Base-by-base conservation (phyloP, 2,888 invertebrate genomes). In the Pristionchus mayeri region DNA sequence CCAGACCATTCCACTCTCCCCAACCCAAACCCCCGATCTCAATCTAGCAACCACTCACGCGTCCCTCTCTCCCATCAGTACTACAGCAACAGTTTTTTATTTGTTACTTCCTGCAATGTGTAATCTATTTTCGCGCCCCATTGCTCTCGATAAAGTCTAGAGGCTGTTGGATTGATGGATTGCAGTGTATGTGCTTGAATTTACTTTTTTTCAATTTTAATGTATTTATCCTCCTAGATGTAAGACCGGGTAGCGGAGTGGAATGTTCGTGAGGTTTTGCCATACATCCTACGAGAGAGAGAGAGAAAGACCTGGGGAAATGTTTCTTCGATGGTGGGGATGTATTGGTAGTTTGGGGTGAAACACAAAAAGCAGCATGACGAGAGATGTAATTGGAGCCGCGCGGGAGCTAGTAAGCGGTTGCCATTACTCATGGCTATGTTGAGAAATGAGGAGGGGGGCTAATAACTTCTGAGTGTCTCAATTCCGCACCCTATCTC, bases 81-180 rank as follows among this genome's bases (percentile, higher is more conserved):
- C n/a, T 76, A 2, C 50, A 30, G 6, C 21, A n/a, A 16, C 27
- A 18, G 27, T 24, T 34, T n/a, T 50, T 18, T 27, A 13, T 30
- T 30, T 30, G 40, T 34, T 24, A 54, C 37, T 80, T 81, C 34
- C 13, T n/a, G n/a, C n/a, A n/a, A n/a, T n/a, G n/a, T n/a, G n/a
- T n/a, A n/a, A n/a, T n/a, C 37, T 52, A 27, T 84, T 60, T 75
- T 75, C n/a, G 27, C 37, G 7, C 44, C 60, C 54, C 67, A 24
- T 18, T 30, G 50, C 48, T 76, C 75, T 27, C 24, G 76, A 76
- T 76, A 76, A 76, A 76, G 76, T 50, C 27, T 76, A 76, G 76
- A 76, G 76, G 48, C 76, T 76, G 76, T 76, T 76, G 76, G 44
- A 44, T 57, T 57, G 2, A 57, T 54, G 7, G 44, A 44, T 44